A percentile compares a stretch with the other conserved stretches of the same genome.
Conservation (phyloP, 2,113 vertebrate species). For the Tiliqua scincoides region DNA sequence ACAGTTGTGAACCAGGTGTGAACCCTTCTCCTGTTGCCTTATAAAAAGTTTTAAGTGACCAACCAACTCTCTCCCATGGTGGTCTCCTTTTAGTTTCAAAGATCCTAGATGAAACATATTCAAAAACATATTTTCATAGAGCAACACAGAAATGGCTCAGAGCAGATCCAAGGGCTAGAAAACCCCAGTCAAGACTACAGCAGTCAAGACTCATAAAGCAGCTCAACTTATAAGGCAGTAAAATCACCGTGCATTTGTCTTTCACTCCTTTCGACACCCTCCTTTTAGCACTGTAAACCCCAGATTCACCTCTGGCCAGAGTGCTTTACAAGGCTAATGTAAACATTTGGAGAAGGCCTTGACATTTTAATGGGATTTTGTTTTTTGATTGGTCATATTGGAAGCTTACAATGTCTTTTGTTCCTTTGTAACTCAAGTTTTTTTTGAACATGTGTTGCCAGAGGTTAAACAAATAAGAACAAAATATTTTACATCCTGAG, state of each 20-base stretch:
- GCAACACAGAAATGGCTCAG: background rate
- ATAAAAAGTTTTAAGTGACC: background rate
- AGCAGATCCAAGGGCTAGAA: background rate
- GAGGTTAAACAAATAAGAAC: background rate
- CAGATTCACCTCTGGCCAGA: background rate
- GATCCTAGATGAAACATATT: background rate
- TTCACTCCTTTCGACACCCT: background rate
- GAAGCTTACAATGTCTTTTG: background rate
- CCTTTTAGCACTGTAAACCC: background rate
- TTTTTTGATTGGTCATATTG: background rate
- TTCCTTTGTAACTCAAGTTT: background rate
- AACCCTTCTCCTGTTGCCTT: background rate
- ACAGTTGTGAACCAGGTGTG: background rate
- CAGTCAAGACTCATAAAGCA: background rate
- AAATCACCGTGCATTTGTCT: background rate
- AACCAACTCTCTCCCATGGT: background rate
- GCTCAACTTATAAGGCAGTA: background rate
- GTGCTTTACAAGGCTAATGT: background rate
- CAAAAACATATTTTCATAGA: background rate
- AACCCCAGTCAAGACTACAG: background rate
- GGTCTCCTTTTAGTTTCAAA: background rate
- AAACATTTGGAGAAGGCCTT: background rate
- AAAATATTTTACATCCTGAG: background rate
- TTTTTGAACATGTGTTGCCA: background rate
- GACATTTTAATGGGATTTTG: slow-evolving; percentile 2